Base-by-base conservation (phyloP, 2,797 vertebrate genomes). In the Limosa lapponica region DNA sequence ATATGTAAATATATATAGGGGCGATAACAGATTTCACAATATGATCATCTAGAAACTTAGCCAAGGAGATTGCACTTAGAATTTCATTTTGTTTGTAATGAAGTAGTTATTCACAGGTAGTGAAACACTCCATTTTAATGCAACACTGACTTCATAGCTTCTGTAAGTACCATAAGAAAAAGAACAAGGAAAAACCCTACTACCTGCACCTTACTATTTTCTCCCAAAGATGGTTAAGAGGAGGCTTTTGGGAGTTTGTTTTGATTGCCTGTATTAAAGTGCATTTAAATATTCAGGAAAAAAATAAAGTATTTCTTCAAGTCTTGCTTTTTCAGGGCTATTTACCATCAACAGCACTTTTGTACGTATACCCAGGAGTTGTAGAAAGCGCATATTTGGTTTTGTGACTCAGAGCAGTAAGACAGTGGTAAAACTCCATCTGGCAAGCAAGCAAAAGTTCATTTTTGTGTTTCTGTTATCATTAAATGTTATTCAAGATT, bases 361-460 rank as follows among this genome's bases (percentile, higher is more conserved):
- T 70, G 24, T 48, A 32, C 5, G 10, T 48, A 43, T 13, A 75
- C 48, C 20, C 51, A 64, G 48, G 54, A 88, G 58, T 44, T 58
- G 10, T 8, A 93, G 64, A 91, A 96, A 93, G 44, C 57, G 52
- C 41, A 7, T 78, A 72, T 69, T 92, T 92, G 58, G 48, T 95
- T 90, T 69, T 84, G 28, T 93, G 89, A 92, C 69, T 88, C 79
- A 93, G 57, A 95, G 62, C 39, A 90, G 46, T 70, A 87, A 90
- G 69, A 82, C 73, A 83, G 73, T 90, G 75, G 89, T 90, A 95
- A 95, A 95, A 93, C 44, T 93, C 93, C 96, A 96, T 96, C 94
- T 90, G 89, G 93, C 34, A 88, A 86, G 51, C 73, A 87, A 94
- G 36, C 13, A 55, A 25, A 93, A 86, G 70, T 93, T 93, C 77